Conservation (phyloP, 2,113 vertebrate genomes). For the Colaptes auratus region DNA sequence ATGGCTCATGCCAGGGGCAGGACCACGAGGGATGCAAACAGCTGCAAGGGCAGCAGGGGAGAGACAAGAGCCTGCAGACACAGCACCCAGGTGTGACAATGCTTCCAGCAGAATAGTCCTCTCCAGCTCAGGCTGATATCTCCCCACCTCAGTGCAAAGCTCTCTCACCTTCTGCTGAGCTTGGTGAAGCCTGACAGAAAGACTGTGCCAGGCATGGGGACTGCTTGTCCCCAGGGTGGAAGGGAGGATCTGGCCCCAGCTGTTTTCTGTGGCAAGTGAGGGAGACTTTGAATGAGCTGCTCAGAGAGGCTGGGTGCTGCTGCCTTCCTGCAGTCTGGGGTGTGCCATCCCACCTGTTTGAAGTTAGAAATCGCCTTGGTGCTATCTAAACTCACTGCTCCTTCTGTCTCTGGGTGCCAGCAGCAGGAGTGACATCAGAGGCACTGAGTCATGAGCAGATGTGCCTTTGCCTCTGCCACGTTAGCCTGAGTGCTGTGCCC, state of each 20-base stretch:
- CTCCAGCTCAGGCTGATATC: not conserved
- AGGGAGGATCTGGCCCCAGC: not conserved
- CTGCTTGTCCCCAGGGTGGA: not conserved
- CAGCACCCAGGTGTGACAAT: not conserved
- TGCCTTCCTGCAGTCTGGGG: not conserved
- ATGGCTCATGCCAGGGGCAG: not conserved
- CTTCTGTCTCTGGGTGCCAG: not conserved
- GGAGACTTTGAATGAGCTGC: not conserved
- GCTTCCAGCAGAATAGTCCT: not conserved
- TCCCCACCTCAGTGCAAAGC: not conserved
- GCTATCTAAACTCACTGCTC: not conserved
- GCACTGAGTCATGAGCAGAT: not conserved
- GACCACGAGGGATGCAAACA: not conserved
- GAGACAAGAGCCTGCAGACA: not conserved
- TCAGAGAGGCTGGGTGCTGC: not conserved
- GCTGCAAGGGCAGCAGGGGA: not conserved
- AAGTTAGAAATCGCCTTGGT: not conserved
- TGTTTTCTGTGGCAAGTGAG: not conserved
- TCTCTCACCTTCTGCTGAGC: not conserved
- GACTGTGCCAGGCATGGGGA: not conserved
- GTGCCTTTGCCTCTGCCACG: not conserved
- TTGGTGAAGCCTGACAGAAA: not conserved
- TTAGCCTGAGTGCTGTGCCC: not conserved
- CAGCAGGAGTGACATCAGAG: not conserved
- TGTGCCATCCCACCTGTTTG: not conserved